phyloP scores from a whole-genome alignment of 2,888 invertebrate genomes.

The Chrysolina haemoptera region DNA sequence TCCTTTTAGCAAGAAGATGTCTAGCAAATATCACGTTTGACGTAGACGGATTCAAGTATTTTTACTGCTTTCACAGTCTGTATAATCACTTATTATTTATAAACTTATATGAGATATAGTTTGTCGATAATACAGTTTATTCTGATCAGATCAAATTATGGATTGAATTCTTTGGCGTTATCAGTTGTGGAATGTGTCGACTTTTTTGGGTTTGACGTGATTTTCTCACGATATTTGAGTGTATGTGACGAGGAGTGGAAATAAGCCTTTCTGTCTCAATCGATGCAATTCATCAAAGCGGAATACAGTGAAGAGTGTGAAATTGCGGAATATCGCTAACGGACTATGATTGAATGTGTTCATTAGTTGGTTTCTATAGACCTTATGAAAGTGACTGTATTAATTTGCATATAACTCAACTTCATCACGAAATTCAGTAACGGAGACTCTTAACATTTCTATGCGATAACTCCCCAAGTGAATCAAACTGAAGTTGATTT shows the following conservation, averaged over 20 bases:
- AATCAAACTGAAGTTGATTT: no score
- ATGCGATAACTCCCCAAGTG: no score
- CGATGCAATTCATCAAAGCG: slow-evolving; percentile 13
- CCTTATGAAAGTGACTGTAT: slow-evolving; percentile 7
- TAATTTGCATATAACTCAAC: not conserved
- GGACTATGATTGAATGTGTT: slow-evolving; percentile 3
- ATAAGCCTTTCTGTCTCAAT: slow-evolving; percentile 16
- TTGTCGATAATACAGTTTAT: no score
- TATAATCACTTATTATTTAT: no score
- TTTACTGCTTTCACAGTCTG: no score
- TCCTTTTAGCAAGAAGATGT: no score
- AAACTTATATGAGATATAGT: no score
- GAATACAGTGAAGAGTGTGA: slow-evolving; percentile 18
- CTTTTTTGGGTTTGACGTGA: slow-evolving; percentile 1
- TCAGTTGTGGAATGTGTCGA: slow-evolving; percentile 18
- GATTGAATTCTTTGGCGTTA: no score
- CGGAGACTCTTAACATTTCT: no score
- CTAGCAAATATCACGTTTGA: no score
- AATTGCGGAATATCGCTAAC: not conserved
- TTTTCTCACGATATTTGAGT: slow-evolving; percentile 19
- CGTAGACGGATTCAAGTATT: no score
- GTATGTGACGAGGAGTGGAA: slow-evolving; percentile 13
- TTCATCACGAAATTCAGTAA: not conserved
- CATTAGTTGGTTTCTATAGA: not conserved
- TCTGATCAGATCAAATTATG: no score